phyloP scores from a whole-genome alignment of 53 echinoderm and acorn worm genomes.

The Mesocentrotus franciscanus region DNA sequence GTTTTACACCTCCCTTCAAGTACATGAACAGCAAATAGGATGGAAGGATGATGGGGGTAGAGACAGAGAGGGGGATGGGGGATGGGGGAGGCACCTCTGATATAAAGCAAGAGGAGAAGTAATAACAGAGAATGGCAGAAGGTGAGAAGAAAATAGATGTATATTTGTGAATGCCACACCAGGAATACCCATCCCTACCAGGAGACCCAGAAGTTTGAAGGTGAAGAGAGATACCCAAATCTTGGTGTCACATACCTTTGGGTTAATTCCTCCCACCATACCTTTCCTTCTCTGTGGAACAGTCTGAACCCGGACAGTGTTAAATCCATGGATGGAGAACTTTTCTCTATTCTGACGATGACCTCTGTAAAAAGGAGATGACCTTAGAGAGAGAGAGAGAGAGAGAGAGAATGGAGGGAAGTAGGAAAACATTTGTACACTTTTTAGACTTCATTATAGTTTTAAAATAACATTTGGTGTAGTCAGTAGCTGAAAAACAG shows the following conservation, averaged over 20 bases:
- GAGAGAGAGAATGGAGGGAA: neutral
- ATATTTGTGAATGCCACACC: constrained; percentile 55
- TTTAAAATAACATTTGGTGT: no score
- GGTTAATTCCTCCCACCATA: constrained; percentile 29
- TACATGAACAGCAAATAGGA: neutral
- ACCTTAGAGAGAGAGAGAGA: neutral
- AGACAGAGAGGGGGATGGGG: neutral
- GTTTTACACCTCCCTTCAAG: neutral
- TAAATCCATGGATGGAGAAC: neutral
- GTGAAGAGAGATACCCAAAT: constrained; percentile 50
- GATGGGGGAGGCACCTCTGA: neutral
- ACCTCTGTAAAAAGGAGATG: neutral
- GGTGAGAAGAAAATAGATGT: constrained; percentile 46
- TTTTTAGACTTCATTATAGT: no score
- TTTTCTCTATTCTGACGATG: neutral
- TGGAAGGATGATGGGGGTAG: neutral
- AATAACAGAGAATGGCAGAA: constrained; percentile 39
- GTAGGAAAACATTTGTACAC: neutral
- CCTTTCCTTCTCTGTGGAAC: neutral
- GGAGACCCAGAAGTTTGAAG: constrained; percentile 44
- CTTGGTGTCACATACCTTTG: constrained; percentile 41
- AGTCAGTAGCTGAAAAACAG: no score
- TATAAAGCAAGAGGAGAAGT: neutral
- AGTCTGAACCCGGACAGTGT: neutral
- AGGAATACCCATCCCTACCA: neutral